Conservation (phyloP, 2,113 vertebrate species). For the Corythornis cristatus region DNA sequence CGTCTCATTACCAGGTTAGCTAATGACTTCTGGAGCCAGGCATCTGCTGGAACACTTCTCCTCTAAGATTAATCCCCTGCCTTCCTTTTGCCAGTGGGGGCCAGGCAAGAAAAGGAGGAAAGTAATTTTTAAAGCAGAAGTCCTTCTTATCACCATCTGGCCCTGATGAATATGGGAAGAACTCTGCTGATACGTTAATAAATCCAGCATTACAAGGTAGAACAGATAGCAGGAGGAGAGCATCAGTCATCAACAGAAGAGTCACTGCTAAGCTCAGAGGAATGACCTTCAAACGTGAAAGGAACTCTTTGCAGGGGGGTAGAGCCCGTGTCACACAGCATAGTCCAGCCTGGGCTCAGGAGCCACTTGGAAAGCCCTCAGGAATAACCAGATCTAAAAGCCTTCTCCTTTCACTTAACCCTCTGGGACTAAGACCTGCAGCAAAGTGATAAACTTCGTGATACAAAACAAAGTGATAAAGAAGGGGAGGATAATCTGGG, state of each 20-base stretch:
- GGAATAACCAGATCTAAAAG: background rate
- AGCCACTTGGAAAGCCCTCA: background rate
- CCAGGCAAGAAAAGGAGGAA: background rate
- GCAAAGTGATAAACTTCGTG: background rate
- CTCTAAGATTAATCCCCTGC: background rate
- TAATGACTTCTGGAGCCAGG: background rate
- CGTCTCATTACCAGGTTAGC: background rate
- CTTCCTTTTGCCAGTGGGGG: background rate
- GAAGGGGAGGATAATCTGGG: background rate
- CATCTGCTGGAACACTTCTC: background rate
- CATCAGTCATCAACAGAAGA: background rate
- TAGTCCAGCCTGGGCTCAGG: background rate
- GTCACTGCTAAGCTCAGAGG: background rate
- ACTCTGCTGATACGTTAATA: slow-evolving; percentile 32
- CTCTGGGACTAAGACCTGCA: background rate
- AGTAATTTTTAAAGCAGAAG: slow-evolving; percentile 20
- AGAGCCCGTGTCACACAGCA: accelerated
- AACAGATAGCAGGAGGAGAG: background rate
- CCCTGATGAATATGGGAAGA: background rate
- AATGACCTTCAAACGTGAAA: background rate
- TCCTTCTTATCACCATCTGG: slow-evolving; percentile 35
- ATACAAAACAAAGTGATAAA: too few relatives aligned
- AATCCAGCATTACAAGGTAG: background rate
- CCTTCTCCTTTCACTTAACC: background rate
- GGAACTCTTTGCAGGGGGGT: background rate